Base-by-base conservation (phyloP, 1,140 invertebrate species). In the Luehdorfia chinensis region DNA sequence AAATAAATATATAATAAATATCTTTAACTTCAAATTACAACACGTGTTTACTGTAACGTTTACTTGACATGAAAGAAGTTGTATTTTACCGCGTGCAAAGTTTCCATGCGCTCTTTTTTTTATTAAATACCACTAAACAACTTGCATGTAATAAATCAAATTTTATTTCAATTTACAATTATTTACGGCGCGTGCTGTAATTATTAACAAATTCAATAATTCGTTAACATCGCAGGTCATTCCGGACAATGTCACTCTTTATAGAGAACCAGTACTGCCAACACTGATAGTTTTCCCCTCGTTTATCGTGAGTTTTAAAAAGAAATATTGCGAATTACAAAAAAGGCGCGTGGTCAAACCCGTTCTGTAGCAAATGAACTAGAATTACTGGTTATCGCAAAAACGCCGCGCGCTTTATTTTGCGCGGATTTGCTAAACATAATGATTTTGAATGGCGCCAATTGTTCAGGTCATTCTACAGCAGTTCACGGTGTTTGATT, bases 161-260 rank as follows among this genome's bases (percentile, higher is more conserved):
- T 28, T 11, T 7, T 27, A 27, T 27, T 27, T 14, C 21, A 28
- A 41, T 47, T 53, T 56, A 16, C 23, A 50, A 64, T 60, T 66
- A 65, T 64, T 71, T 66, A 69, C 51, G 54, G 59, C 61, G 57
- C 63, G 58, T 48, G 50, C 43, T 55, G 41, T 67, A 74, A 80
- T 80, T 80, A 77, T 72, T 66, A 70, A 51, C 58, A 75, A 75
- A 80, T 80, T 80, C 74, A 74, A 74, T 72, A 77, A 71, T 75
- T 70, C 69, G 69, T 60, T 70, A 75, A 72, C 66, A 73, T 19
- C 39, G 43, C 58, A 61, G 71, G 74, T 74, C 71, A 73, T 64
- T 70, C 55, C 66, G 52, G 50, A 75, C 74, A 74, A 80, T 74
- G 46, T 63, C 28, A 8, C 41, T 25, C 27, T 39, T 30, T 47